A percentile compares a stretch with the other conserved stretches of the same genome.
Evolutionary conservation across 2,797 vertebrate species (phyloP).

Genomic region (Characodon lateralis): DNA sequence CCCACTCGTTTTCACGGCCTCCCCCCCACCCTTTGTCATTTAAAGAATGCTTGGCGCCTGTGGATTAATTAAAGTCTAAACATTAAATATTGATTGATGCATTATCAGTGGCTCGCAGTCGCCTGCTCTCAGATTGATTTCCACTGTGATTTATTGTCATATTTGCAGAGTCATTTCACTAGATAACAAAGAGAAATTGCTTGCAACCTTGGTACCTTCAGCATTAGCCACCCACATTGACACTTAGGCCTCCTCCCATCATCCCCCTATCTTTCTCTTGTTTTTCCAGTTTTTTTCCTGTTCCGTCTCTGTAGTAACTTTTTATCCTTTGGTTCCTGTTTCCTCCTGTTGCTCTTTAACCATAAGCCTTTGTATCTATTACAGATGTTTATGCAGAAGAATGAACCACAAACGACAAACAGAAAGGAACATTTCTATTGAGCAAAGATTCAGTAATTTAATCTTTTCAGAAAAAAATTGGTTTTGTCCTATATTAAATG

Average conservation of each 20-base stretch:
- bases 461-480: background rate
- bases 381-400: constrained; percentile 54
- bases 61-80: constrained; percentile 99
- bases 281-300: constrained; percentile 61
- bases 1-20: constrained; percentile 69
- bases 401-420: background rate
- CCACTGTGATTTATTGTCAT: constrained; percentile 99
- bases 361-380: constrained; percentile 47
- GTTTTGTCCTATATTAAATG: background rate
- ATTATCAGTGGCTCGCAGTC: constrained; percentile 99
- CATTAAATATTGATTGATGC: constrained; percentile 99
- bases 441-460: background rate
- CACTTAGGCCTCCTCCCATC: constrained; percentile 59
- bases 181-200: constrained; percentile 98
- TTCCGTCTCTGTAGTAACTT: constrained; percentile 50
- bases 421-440: constrained; percentile 1
- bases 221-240: constrained; percentile 74
- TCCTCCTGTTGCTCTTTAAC: constrained; percentile 41
- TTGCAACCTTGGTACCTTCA: constrained; percentile 80
- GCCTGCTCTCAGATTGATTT: constrained; percentile 98
- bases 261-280: constrained; percentile 50
- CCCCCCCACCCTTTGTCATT: constrained; percentile 88
- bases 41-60: constrained; percentile 96
- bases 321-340: constrained; percentile 55
- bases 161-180: constrained; percentile 99